Conservation (phyloP, 1,140 invertebrate species). For the Sweltsa coloradensis region DNA sequence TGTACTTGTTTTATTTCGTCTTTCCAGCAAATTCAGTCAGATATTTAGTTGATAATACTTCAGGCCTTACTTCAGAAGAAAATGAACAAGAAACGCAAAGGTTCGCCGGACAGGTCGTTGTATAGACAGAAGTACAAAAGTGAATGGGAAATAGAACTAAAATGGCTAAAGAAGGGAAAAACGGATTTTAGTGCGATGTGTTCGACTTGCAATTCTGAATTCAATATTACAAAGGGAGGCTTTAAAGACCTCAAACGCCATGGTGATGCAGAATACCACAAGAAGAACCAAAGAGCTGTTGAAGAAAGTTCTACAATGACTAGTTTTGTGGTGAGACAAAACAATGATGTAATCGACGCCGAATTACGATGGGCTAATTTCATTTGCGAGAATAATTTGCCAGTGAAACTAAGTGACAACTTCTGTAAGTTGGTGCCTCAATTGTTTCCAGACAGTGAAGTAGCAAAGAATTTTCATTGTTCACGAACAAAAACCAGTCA, state of each 20-base stretch:
- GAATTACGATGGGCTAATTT: slow-evolving; percentile 1
- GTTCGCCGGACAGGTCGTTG: not conserved
- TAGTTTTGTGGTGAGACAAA: not conserved
- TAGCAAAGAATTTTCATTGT: not conserved
- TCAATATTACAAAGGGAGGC: not conserved
- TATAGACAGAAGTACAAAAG: not conserved
- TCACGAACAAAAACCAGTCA: not conserved
- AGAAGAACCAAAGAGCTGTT: not conserved
- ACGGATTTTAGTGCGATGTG: not conserved
- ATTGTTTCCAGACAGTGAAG: not conserved
- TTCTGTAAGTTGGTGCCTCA: not conserved
- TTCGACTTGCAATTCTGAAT: not conserved
- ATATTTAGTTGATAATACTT: no score
- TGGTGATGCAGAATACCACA: not conserved
- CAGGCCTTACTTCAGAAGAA: no score
- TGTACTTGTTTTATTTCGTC: no score
- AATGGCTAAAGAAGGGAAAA: not conserved
- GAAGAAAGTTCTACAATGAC: not conserved
- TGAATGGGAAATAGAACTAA: slow-evolving; percentile 1
- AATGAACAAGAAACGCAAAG: not conserved
- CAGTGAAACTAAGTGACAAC: not conserved
- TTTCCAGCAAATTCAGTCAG: no score
- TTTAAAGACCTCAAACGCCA: not conserved
- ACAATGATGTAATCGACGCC: not conserved
- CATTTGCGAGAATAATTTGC: slow-evolving; percentile 1